Evolutionary conservation across 2,888 invertebrate genomes (phyloP).

Genomic region (Megastigmus dorsalis): DNA sequence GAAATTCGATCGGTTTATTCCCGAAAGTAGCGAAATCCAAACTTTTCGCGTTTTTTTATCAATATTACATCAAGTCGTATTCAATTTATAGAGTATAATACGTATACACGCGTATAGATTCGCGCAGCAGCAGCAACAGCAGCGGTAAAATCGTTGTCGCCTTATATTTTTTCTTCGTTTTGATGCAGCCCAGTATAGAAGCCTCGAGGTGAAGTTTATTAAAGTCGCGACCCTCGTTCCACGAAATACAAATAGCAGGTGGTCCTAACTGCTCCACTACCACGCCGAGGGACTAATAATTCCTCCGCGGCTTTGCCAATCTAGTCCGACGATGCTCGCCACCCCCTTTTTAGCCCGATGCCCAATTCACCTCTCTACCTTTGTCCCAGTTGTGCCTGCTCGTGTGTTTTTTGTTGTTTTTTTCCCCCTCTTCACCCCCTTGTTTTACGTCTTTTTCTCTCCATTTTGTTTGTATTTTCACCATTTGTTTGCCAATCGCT

Average conservation of each 20-base stretch:
- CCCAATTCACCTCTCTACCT: not conserved
- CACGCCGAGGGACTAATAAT: constrained; percentile 52
- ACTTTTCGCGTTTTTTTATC: not conserved
- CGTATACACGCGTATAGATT: too few species aligned
- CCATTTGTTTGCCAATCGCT: too few species aligned
- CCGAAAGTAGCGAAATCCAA: too few species aligned
- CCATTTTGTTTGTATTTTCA: too few species aligned
- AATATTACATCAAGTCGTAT: not conserved
- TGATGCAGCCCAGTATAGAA: too few species aligned
- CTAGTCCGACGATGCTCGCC: constrained; percentile 49
- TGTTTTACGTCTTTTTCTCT: not conserved
- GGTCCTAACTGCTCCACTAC: constrained; percentile 16
- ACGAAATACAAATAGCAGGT: constrained; percentile 49
- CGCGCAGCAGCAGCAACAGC: too few species aligned
- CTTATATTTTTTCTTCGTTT: constrained; percentile 21
- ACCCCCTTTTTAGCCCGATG: constrained; percentile 14
- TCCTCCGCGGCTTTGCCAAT: constrained; percentile 57
- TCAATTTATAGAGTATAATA: too few species aligned
- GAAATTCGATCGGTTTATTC: too few species aligned
- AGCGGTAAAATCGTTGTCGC: too few species aligned
- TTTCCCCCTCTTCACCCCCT: not conserved
- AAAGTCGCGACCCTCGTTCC: constrained; percentile 38
- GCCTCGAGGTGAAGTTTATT: constrained; percentile 45
- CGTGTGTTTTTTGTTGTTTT: not conserved
- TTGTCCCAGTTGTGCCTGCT: constrained; percentile 12